A percentile compares a stretch with the other conserved stretches of the same genome.
phyloP scores from a whole-genome alignment of 2,888 invertebrate genomes.

The Aricia artaxerxes region DNA sequence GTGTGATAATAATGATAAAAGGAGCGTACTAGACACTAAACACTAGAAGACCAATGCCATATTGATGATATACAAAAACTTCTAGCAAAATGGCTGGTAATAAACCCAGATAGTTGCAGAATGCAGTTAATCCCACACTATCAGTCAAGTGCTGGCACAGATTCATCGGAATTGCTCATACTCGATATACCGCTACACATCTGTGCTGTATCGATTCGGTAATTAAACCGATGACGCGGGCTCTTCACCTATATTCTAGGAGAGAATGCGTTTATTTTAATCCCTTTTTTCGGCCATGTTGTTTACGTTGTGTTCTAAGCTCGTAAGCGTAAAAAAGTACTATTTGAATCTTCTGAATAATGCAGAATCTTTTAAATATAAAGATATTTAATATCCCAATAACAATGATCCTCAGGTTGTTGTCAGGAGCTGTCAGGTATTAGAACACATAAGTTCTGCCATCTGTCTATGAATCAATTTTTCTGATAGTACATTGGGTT shows the following conservation, averaged over 20 bases:
- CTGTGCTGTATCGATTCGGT: slow-evolving; percentile 34
- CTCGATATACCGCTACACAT: slow-evolving; percentile 58
- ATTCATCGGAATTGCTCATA: slow-evolving; percentile 71
- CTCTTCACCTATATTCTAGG: slow-evolving; percentile 60
- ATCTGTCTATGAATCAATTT: too few relatives aligned
- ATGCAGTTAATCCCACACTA: neutral
- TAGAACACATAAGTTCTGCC: too few relatives aligned
- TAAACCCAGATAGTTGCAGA: neutral
- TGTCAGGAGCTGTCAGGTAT: too few relatives aligned
- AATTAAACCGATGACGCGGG: slow-evolving; percentile 25
- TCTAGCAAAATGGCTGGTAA: neutral
- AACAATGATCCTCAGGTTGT: too few relatives aligned
- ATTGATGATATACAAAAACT: neutral
- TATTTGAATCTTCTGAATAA: too few relatives aligned
- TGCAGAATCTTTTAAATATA: too few relatives aligned
- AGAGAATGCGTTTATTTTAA: neutral
- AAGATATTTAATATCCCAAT: too few relatives aligned
- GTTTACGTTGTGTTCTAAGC: neutral
- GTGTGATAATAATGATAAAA: too few relatives aligned
- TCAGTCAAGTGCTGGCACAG: slow-evolving; percentile 55
- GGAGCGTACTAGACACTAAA: too few relatives aligned
- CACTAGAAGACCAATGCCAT: too few relatives aligned
- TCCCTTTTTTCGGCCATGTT: neutral
- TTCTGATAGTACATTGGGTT: too few relatives aligned
- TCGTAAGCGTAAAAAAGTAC: too few relatives aligned